Percentiles rank a stretch among this genome's conserved stretches.
phyloP scores from a whole-genome alignment of 1,140 invertebrate genomes.

The Nasonia longicornis region DNA sequence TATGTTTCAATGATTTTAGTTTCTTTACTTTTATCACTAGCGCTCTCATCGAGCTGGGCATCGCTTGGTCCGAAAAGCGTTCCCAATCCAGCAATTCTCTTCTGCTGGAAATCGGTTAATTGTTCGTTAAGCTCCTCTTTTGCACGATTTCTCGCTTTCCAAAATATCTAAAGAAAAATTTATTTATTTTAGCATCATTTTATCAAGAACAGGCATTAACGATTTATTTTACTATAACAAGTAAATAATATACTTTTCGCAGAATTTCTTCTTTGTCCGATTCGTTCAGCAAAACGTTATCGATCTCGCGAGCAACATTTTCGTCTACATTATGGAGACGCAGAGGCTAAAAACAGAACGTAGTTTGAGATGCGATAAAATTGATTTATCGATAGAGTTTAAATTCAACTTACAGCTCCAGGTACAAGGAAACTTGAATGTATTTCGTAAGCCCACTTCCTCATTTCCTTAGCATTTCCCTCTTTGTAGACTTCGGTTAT shows the following conservation, averaged over 20 bases:
- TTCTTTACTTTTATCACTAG: constrained; percentile 85
- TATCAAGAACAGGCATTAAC: constrained; percentile 35
- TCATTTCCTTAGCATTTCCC: constrained; percentile 88
- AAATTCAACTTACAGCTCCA: constrained; percentile 75
- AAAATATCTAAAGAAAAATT: constrained; percentile 75
- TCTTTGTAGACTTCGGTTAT: constrained; percentile 88
- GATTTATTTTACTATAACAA: constrained; percentile 32
- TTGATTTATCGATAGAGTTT: constrained; percentile 35
- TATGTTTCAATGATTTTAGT: constrained; percentile 80
- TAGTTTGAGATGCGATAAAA: constrained; percentile 47
- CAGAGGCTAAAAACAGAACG: constrained; percentile 76
- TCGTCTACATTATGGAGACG: constrained; percentile 87
- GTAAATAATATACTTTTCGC: constrained; percentile 74
- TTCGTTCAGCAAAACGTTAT: constrained; percentile 84
- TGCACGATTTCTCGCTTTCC: constrained; percentile 85
- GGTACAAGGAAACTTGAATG: constrained; percentile 96
- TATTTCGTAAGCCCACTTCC: constrained; percentile 98
- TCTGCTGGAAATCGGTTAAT: constrained; percentile 90
- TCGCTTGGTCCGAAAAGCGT: constrained; percentile 92
- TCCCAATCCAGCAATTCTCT: constrained; percentile 89
- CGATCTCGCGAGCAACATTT: constrained; percentile 88
- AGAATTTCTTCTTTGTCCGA: constrained; percentile 90
- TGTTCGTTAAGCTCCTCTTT: constrained; percentile 89
- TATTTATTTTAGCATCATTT: background rate
- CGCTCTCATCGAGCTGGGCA: constrained; percentile 81